A percentile compares a stretch with the other conserved stretches of the same genome.
phyloP scores from a whole-genome alignment of 2,797 vertebrate genomes.

The Orientallactaga sibirica region DNA sequence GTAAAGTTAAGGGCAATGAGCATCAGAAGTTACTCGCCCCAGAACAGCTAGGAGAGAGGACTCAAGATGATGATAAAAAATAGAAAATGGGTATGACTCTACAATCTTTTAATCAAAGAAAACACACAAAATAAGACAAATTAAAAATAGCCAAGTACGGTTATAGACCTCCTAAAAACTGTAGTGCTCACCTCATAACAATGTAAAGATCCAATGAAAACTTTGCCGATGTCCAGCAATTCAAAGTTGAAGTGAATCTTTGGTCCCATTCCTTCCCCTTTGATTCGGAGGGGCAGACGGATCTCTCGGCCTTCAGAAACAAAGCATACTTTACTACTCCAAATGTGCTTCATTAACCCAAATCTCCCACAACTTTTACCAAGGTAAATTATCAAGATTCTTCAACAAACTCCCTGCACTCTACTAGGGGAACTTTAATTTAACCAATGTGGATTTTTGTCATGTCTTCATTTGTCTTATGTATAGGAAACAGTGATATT shows the following conservation, averaged over 20 bases:
- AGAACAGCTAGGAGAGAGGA: background rate
- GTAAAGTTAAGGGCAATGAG: background rate
- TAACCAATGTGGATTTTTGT: background rate
- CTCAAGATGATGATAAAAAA: background rate
- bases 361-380: background rate
- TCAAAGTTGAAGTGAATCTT: conserved; percentile 88
- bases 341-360: background rate
- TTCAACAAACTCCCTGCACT: background rate
- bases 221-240: conserved; percentile 89
- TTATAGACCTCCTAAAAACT: background rate
- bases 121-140: background rate
- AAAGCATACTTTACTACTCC: conserved; percentile 26
- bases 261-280: conserved; percentile 92
- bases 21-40: background rate
- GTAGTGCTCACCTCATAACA: conserved; percentile 91
- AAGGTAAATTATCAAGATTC: background rate
- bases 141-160: background rate
- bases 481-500: conserved; percentile 44
- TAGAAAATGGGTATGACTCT: background rate
- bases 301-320: conserved; percentile 89
- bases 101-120: background rate
- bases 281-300: conserved; percentile 90
- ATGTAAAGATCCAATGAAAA: conserved; percentile 89
- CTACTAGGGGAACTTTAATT: background rate
- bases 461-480: conserved; percentile 39